Evolutionary conservation across 2,113 vertebrate species (phyloP).

Genomic region (Fulica atra): DNA sequence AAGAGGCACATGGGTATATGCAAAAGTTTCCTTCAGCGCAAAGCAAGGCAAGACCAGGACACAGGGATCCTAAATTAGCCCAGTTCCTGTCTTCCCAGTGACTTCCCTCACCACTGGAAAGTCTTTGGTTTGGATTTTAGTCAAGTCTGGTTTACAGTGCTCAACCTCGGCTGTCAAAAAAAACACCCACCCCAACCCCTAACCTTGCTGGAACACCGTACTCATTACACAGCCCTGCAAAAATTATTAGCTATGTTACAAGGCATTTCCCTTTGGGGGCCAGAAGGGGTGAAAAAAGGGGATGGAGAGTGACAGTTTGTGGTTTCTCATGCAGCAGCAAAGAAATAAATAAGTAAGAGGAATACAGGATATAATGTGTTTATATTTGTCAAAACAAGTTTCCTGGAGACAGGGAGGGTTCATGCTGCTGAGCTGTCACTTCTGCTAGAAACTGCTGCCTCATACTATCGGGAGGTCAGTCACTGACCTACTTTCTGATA

Average conservation of each 20-base stretch:
- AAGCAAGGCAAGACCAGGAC: background rate
- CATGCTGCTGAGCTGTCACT: constrained; percentile 69
- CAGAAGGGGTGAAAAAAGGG: constrained; percentile 60
- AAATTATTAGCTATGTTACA: constrained; percentile 53
- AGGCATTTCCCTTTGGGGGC: constrained; percentile 66
- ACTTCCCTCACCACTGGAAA: constrained; percentile 9
- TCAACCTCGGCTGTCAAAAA: background rate
- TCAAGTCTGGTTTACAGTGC: constrained; percentile 53
- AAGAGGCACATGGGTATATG: fast-evolving
- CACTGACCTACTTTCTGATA: constrained; percentile 83
- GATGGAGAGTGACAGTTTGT: constrained; percentile 59
- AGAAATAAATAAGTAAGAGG: constrained; percentile 47
- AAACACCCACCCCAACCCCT: background rate
- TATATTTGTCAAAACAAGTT: constrained; percentile 77
- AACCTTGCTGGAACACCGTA: background rate
- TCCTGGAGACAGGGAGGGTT: constrained; percentile 80
- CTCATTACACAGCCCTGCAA: constrained; percentile 17
- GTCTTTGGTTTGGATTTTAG: constrained; percentile 52
- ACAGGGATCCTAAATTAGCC: background rate
- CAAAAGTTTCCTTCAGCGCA: background rate
- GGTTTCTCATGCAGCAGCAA: constrained; percentile 63
- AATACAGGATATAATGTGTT: constrained; percentile 72
- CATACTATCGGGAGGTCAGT: constrained; percentile 81
- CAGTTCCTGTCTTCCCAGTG: background rate
- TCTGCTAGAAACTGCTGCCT: constrained; percentile 86